Evolutionary conservation across 1,140 invertebrate species (phyloP), one percentile per base, ranked within the genome.

Genomic region (Coptotermes formosanus): DNA sequence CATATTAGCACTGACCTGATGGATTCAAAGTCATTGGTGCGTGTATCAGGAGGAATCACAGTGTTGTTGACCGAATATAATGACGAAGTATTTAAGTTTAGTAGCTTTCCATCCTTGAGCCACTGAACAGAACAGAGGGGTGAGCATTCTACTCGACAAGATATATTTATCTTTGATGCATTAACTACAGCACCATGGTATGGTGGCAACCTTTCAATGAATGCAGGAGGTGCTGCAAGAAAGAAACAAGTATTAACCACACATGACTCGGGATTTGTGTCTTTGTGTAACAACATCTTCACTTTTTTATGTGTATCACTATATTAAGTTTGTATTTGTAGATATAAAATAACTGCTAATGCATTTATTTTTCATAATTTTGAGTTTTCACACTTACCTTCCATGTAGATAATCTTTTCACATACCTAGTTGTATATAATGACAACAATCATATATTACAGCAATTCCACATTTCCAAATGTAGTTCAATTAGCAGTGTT

Each of bases 131-230:
- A 93, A 90, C 97, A 98, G 21, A 95, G 92, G 0, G 97, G 97
- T 12, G 94, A 96, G 90, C 97, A 98, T 89, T 98, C 97, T 38
- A 98, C 96, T 88, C 96, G 94, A 90, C 97, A 98, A 12, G 95
- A 95, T 19, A 98, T 92, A 85, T 94, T 96, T 81, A 97, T 95
- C 89, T 95, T 94, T 82, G 93, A 92, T 21, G 93, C 93, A 89
- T 94, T 95, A 90, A 94, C 95, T 19, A 96, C 92, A 43, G 93
- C 95, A n/a, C 96, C 97, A 87, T 94, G 94, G 91, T 96, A 96
- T 2, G 94, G 95, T n/a, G 93, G 94, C 86, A 97, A 93, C 69
- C 95, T 94, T 88, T 95, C 94, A 87, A 98, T 97, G 90, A 98
- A 97, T 83, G 95, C 94, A 32, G 97, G 97, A 21, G 96, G 95